Percentiles rank a stretch among this genome's conserved stretches.
These are phyloP conservation scores for Lasioglossum marginatum DNA, from an alignment of 2,888 invertebrate genomes.

Conservation along the genomic window DNA sequence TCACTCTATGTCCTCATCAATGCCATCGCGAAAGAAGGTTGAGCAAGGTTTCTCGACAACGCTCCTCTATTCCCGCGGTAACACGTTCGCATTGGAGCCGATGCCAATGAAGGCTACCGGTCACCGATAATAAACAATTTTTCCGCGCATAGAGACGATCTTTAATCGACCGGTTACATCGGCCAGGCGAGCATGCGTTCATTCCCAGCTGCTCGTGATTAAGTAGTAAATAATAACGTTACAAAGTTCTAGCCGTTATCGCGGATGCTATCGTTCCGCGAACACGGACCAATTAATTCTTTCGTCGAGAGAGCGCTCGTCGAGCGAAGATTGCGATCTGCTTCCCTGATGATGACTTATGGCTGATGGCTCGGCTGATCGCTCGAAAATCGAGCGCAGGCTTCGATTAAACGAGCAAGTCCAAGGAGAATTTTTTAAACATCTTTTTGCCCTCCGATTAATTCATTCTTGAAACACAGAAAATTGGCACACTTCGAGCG, in stretches of 20 bases:
- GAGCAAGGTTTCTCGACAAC: neutral
- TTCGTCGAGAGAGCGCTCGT: neutral
- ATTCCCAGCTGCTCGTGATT: neutral
- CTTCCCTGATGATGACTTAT: neutral
- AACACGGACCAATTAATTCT: slow-evolving; percentile 9
- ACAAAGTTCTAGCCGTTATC: slow-evolving; percentile 3
- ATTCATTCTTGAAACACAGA: neutral
- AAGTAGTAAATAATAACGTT: slow-evolving; percentile 16
- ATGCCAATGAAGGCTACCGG: slow-evolving; percentile 14
- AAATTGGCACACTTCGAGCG: neutral
- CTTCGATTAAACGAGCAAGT: neutral
- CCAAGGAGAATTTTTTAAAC: neutral
- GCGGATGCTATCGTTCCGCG: slow-evolving; percentile 16
- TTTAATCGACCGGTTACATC: slow-evolving; percentile 10
- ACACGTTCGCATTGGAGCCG: slow-evolving; percentile 1
- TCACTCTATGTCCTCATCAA: neutral
- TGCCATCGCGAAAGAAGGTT: slow-evolving; percentile 1
- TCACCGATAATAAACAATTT: slow-evolving; percentile 24
- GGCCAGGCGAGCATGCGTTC: neutral
- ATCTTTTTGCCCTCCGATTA: neutral
- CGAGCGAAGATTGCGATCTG: neutral
- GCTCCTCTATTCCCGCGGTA: slow-evolving; percentile 10
- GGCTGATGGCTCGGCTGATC: neutral
- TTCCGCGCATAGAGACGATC: slow-evolving; percentile 15
- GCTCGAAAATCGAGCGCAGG: neutral